Evolutionary conservation across 2,113 vertebrate genomes (phyloP).

Genomic region (Bettongia penicillata): DNA sequence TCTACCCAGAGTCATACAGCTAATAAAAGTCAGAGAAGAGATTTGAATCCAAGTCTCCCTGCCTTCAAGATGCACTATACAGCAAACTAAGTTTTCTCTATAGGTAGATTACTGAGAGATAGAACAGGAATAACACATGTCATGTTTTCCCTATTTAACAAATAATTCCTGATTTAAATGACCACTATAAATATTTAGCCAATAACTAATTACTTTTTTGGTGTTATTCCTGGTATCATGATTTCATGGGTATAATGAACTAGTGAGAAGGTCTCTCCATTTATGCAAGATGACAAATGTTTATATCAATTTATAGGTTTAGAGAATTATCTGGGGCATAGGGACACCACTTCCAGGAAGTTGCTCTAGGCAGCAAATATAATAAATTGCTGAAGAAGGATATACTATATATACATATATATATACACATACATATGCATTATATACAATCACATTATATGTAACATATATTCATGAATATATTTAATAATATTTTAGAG

Average conservation of each 20-base stretch:
- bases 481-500: background rate
- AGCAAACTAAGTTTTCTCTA: background rate
- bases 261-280: background rate
- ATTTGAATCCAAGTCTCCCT: background rate
- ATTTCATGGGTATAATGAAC: background rate
- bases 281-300: background rate
- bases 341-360: background rate
- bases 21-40: background rate
- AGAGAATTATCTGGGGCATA: background rate
- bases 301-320: background rate
- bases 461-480: background rate
- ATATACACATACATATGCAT: background rate
- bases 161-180: background rate
- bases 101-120: background rate
- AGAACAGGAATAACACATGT: background rate
- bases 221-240: background rate
- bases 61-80: background rate
- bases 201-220: background rate
- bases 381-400: background rate
- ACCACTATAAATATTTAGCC: background rate
- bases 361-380: background rate
- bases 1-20: background rate
- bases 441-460: background rate
- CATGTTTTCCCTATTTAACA: background rate
- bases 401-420: background rate